Percentiles rank a stretch among this genome's conserved stretches.
phyloP scores from a whole-genome alignment of 2,888 invertebrate species.

The Melipona bicolor region DNA sequence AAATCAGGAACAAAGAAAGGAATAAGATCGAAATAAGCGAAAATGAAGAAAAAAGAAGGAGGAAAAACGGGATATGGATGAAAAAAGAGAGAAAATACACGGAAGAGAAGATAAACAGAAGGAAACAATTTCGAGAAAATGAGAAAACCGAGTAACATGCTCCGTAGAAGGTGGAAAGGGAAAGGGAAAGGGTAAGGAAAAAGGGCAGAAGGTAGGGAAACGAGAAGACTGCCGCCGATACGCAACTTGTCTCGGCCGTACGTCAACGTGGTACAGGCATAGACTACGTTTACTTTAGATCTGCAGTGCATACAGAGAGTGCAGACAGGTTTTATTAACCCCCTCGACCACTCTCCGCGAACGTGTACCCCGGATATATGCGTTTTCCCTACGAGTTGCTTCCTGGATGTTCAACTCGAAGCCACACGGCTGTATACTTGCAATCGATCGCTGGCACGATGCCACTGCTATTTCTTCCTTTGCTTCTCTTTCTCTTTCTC shows the following conservation, averaged over 20 bases:
- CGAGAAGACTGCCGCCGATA: slow-evolving; percentile 53
- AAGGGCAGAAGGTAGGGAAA: not conserved
- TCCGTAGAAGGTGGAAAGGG: slow-evolving; percentile 11
- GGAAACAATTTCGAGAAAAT: slow-evolving; percentile 35
- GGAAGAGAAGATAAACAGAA: slow-evolving; percentile 6
- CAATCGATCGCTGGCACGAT: slow-evolving; percentile 72
- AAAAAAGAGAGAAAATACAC: not conserved
- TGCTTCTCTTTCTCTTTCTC: slow-evolving; percentile 31
- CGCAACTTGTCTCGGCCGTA: slow-evolving; percentile 54
- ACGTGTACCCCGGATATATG: slow-evolving; percentile 62
- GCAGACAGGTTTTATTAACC: slow-evolving; percentile 71
- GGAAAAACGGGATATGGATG: not conserved
- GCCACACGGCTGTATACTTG: slow-evolving; percentile 53
- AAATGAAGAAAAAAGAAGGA: not conserved
- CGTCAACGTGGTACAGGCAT: slow-evolving; percentile 22
- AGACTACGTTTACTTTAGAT: slow-evolving; percentile 65
- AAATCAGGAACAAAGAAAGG: not conserved
- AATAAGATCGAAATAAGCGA: not conserved
- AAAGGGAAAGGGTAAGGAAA: not conserved
- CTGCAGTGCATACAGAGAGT: slow-evolving; percentile 58
- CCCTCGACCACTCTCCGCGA: slow-evolving; percentile 53
- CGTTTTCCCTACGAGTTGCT: slow-evolving; percentile 55
- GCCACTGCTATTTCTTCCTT: slow-evolving; percentile 63
- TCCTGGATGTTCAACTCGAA: slow-evolving; percentile 57
- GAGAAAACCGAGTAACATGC: slow-evolving; percentile 33